Conservation (phyloP, 1,140 invertebrate genomes). For the Dendroctonus valens region DNA sequence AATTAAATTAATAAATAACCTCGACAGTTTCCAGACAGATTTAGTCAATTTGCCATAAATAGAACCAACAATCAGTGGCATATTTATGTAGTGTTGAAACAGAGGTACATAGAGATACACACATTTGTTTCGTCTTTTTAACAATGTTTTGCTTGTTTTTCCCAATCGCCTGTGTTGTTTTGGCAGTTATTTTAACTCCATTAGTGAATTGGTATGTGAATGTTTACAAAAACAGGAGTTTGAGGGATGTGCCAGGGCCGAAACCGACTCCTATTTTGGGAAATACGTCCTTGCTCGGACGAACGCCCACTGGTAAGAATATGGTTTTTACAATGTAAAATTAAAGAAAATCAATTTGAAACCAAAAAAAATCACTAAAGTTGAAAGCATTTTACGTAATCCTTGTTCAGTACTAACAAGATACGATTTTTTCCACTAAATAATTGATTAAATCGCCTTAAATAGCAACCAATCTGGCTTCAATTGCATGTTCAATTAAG, state of each 20-base stretch:
- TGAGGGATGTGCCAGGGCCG: conserved; percentile 32
- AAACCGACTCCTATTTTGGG: conserved; percentile 33
- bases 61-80: neutral
- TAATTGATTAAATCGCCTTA: too few relatives aligned
- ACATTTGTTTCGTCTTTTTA: neutral
- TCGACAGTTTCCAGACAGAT: neutral
- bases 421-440: too few relatives aligned
- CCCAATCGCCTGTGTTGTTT: conserved; percentile 4
- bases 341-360: too few relatives aligned
- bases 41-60: conserved; percentile 6
- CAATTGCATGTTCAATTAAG: too few relatives aligned
- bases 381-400: too few relatives aligned
- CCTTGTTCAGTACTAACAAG: too few relatives aligned
- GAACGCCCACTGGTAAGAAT: conserved; percentile 16
- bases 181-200: conserved; percentile 26
- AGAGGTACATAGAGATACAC: neutral
- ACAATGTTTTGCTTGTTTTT: conserved; percentile 6
- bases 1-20: too few relatives aligned
- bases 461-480: too few relatives aligned
- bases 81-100: neutral
- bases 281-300: conserved; percentile 29
- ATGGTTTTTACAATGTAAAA: too few relatives aligned
- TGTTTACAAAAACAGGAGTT: conserved; percentile 27
- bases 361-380: too few relatives aligned
- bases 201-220: conserved; percentile 32